Conservation (phyloP, 1,140 invertebrate species). For the Hydropsyche tenuis region DNA sequence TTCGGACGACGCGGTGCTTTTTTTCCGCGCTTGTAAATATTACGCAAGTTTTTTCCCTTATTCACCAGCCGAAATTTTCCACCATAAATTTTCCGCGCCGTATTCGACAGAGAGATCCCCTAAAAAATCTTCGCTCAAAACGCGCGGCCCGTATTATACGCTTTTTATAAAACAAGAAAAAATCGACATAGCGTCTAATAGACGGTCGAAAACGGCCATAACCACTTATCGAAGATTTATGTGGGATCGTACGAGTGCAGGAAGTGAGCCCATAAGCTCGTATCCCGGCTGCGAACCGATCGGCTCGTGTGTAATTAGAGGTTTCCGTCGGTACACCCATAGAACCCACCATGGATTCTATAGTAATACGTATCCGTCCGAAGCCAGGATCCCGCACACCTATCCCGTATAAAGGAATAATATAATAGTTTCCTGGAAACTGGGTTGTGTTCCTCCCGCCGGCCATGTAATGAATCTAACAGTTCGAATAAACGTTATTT, state of each 20-base stretch:
- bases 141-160: too few species aligned
- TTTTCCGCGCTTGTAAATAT: conserved; percentile 6
- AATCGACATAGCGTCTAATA: too few species aligned
- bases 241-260: conserved; percentile 19
- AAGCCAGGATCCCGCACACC: too few species aligned
- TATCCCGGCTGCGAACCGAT: conserved; percentile 20
- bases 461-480: conserved; percentile 22
- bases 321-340: conserved; percentile 5
- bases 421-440: conserved; percentile 30
- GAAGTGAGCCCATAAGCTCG: conserved; percentile 23
- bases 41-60: conserved; percentile 22
- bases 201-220: neutral
- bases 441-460: conserved; percentile 19
- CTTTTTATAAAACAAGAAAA: too few species aligned
- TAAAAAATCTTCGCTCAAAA: too few species aligned
- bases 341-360: neutral
- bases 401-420: neutral
- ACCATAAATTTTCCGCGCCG: conserved; percentile 11
- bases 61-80: conserved; percentile 4
- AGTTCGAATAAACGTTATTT: conserved; percentile 27
- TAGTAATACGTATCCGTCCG: neutral
- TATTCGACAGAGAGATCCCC: too few species aligned
- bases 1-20: conserved; percentile 5
- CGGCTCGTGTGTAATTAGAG: conserved; percentile 27
- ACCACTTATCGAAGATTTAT: conserved; percentile 20